Percentiles rank a stretch among this genome's conserved stretches.
These are phyloP conservation scores for Drosophila nr. perissopoda DNA, from an alignment of 2,888 invertebrate genomes.

Conservation along the genomic window DNA sequence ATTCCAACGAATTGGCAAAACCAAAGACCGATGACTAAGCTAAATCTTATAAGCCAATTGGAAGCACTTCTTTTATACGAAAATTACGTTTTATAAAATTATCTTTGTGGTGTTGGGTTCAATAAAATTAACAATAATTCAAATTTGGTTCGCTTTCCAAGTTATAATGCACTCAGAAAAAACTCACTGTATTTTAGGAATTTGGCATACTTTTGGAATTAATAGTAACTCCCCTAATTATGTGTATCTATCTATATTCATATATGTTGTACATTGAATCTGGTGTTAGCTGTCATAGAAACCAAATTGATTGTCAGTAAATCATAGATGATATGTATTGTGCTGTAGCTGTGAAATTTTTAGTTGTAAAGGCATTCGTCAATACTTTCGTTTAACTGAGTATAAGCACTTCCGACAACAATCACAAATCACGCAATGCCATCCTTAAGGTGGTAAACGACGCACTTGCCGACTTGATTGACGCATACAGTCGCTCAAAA, in stretches of 20 bases:
- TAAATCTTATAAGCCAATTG: background rate
- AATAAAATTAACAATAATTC: slow-evolving; percentile 17
- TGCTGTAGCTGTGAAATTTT: background rate
- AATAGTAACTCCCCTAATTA: background rate
- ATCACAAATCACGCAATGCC: slow-evolving; percentile 24
- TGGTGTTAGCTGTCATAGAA: background rate
- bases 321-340: background rate
- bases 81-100: background rate
- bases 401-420: slow-evolving; percentile 7
- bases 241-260: background rate
- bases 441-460: slow-evolving; percentile 18
- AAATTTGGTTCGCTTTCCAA: background rate
- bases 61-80: background rate
- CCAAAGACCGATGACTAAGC: slow-evolving; percentile 34
- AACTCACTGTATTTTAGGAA: background rate
- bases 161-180: background rate
- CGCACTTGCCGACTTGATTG: slow-evolving; percentile 32
- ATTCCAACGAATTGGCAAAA: slow-evolving; percentile 22
- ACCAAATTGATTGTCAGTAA: background rate
- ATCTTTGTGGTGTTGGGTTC: slow-evolving; percentile 25
- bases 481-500: slow-evolving; percentile 47
- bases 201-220: background rate
- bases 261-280: background rate
- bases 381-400: slow-evolving; percentile 3
- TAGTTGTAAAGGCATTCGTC: slow-evolving; percentile 11